A percentile compares a stretch with the other conserved stretches of the same genome.
These are phyloP conservation scores for Recurvirostra avosetta DNA, from an alignment of 2,113 vertebrate species.

Conservation along the genomic window DNA sequence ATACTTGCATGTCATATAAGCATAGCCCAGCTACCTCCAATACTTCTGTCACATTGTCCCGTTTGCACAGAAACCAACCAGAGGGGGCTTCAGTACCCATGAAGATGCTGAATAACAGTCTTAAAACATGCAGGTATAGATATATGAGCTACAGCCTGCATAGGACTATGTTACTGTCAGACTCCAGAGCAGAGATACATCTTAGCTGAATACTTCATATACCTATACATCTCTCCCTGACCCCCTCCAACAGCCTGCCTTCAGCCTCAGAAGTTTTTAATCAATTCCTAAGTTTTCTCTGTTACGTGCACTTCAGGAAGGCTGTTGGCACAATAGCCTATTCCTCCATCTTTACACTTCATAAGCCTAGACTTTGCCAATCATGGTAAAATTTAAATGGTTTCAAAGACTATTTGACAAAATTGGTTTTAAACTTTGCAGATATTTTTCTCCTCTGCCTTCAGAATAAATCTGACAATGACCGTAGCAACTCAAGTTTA, in stretches of 20 bases:
- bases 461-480: not conserved
- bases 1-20: not conserved
- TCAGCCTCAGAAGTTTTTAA: not conserved
- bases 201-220: not conserved
- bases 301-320: not conserved
- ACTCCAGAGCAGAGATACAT: not conserved
- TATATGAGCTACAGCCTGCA: not conserved
- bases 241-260: not conserved
- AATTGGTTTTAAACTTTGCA: not conserved
- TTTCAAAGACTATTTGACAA: not conserved
- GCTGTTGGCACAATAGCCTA: not conserved
- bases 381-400: not conserved
- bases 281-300: not conserved
- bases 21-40: not conserved
- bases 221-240: not conserved
- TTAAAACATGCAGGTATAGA: not conserved
- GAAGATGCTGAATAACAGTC: not conserved
- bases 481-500: not conserved
- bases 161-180: not conserved
- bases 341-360: not conserved
- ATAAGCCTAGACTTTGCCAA: not conserved
- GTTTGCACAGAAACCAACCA: not conserved
- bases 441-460: not conserved
- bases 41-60: not conserved
- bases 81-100: not conserved